Evolutionary conservation across 2,888 invertebrate genomes (phyloP).

Genomic region (Drosophila glabriapex): DNA sequence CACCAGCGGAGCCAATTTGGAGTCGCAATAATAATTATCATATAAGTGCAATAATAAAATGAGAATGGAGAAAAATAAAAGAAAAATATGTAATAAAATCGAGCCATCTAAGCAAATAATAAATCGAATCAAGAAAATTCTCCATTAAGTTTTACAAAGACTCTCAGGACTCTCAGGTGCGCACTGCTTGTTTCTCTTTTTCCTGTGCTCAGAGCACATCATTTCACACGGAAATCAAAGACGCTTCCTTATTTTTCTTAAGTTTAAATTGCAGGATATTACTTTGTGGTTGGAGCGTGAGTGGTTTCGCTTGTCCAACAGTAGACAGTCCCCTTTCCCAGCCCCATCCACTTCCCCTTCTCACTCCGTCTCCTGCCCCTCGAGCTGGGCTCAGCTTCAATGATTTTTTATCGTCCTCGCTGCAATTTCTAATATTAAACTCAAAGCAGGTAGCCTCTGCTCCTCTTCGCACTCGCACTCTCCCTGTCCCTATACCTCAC

Average conservation of each 20-base stretch:
- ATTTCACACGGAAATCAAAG: conserved; percentile 82
- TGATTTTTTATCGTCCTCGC: conserved; percentile 59
- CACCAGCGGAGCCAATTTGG: background rate
- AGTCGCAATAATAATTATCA: background rate
- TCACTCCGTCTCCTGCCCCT: background rate
- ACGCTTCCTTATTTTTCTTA: conserved; percentile 80
- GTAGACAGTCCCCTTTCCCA: background rate
- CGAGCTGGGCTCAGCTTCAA: conserved; percentile 30
- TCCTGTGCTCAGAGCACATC: conserved; percentile 57
- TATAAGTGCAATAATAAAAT: conserved; percentile 43
- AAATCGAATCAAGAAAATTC: conserved; percentile 75
- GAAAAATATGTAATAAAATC: background rate
- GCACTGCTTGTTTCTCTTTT: background rate
- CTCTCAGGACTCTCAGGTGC: conserved; percentile 21
- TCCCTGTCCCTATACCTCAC: background rate
- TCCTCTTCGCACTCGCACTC: background rate
- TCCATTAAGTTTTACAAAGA: conserved; percentile 51
- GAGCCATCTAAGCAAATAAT: conserved; percentile 86
- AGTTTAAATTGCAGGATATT: conserved; percentile 82
- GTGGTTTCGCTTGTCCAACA: conserved; percentile 46
- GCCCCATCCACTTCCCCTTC: background rate
- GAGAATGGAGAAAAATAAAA: no score
- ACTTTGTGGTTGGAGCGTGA: conserved; percentile 67
- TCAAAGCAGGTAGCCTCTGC: conserved; percentile 54
- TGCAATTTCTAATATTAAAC: conserved; percentile 75